A percentile compares a stretch with the other conserved stretches of the same genome.
Evolutionary conservation across 2,113 vertebrate genomes (phyloP).

Genomic region (Lagopus leucura): DNA sequence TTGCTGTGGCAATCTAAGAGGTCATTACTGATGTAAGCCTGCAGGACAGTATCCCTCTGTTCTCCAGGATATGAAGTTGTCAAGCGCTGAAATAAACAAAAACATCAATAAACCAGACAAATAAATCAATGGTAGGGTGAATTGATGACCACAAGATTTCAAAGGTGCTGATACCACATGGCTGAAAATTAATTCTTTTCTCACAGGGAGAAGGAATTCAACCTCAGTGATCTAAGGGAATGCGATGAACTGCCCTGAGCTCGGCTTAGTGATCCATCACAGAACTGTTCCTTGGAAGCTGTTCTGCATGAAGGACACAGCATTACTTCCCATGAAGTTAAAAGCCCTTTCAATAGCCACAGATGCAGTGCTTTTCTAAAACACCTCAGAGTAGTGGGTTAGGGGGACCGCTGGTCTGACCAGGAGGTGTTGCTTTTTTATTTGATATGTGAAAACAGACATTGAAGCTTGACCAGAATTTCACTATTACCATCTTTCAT

Average conservation of each 20-base stretch:
- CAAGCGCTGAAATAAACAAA: constrained; percentile 83
- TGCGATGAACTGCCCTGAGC: background rate
- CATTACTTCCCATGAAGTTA: background rate
- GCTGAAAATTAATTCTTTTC: background rate
- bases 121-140: background rate
- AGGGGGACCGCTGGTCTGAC: background rate
- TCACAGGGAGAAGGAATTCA: background rate
- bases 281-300: background rate
- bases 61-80: constrained; percentile 92
- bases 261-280: background rate
- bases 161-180: background rate
- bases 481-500: background rate
- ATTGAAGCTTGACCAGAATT: background rate
- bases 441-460: background rate
- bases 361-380: background rate
- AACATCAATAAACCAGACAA: background rate
- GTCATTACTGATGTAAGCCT: constrained; percentile 93
- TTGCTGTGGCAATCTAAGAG: constrained; percentile 84
- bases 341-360: background rate
- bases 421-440: background rate
- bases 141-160: background rate
- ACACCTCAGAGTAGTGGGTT: background rate
- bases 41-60: constrained; percentile 92
- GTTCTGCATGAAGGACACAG: background rate
- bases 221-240: background rate